phyloP scores from a whole-genome alignment of 2,113 vertebrate species.

The Malurus alboscapulatus region DNA sequence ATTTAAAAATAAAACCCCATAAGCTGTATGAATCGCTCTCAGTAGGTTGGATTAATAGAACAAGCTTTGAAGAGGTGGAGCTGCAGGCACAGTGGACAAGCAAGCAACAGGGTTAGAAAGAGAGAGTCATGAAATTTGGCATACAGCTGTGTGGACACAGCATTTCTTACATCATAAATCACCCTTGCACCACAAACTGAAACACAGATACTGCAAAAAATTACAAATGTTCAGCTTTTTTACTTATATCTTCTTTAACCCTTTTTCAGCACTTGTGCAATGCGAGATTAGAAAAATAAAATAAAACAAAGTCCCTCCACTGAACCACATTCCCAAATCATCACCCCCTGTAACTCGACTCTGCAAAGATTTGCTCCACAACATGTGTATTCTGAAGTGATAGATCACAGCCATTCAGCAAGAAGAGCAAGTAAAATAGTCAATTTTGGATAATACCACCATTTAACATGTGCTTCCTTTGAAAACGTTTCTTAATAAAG shows the following conservation, averaged over 20 bases:
- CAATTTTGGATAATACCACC: not conserved
- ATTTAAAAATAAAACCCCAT: conserved; percentile 35
- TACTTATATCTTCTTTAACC: fast-evolving
- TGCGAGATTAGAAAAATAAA: not conserved
- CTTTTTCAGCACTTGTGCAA: not conserved
- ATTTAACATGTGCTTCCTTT: not conserved
- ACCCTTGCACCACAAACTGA: not conserved
- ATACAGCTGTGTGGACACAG: not conserved
- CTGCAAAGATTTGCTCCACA: not conserved
- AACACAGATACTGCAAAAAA: not conserved
- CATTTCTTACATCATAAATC: not conserved
- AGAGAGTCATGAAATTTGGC: not conserved
- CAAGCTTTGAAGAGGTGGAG: conserved; percentile 12
- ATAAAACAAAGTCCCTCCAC: not conserved
- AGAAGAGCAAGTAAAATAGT: not conserved
- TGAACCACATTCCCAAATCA: not conserved
- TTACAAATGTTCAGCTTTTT: not conserved
- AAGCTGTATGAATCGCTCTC: not conserved
- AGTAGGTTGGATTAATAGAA: not conserved
- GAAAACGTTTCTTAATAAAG: not conserved
- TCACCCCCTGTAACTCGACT: not conserved
- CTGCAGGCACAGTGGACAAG: not conserved
- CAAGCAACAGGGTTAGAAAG: not conserved
- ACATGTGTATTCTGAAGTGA: not conserved
- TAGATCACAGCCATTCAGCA: not conserved